Evolutionary conservation across 2,888 invertebrate species (phyloP).

Genomic region (Carpatolechia fugitivella): DNA sequence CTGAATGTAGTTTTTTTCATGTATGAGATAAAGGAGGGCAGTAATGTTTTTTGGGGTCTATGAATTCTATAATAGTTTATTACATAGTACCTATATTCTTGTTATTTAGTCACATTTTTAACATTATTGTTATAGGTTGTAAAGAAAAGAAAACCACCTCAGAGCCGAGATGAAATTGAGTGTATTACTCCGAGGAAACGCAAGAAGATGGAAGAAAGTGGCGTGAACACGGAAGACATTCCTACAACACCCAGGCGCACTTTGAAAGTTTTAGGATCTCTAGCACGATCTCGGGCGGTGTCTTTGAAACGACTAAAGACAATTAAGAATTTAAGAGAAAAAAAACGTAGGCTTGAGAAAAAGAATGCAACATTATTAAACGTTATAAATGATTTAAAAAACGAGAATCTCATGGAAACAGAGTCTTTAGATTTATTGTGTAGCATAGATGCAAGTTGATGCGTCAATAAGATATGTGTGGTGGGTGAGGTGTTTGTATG

Average conservation of each 20-base stretch:
- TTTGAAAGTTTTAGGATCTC: constrained; percentile 2
- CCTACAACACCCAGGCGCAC: constrained; percentile 11
- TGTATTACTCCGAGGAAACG: constrained; percentile 5
- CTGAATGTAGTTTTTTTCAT: too few relatives aligned
- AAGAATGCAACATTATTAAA: not conserved
- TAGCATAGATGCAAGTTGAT: not conserved
- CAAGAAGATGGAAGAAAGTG: constrained; percentile 11
- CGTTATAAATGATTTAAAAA: not conserved
- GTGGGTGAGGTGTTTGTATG: too few relatives aligned
- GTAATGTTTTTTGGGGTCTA: too few relatives aligned
- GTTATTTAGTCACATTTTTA: not conserved
- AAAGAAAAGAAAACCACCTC: not conserved
- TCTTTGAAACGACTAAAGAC: not conserved
- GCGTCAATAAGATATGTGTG: too few relatives aligned
- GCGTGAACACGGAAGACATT: constrained; percentile 2
- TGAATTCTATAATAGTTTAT: too few relatives aligned
- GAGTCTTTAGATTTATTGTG: constrained; percentile 4
- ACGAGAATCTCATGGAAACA: not conserved
- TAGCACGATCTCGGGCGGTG: not conserved
- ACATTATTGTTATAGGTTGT: not conserved
- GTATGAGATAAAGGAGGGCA: too few relatives aligned
- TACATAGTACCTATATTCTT: too few relatives aligned
- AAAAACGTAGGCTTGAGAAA: not conserved
- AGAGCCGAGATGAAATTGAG: not conserved
- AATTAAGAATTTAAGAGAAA: constrained; percentile 6